Percentiles rank a stretch among this genome's conserved stretches.
phyloP scores from a whole-genome alignment of 2,797 vertebrate species.

The Cuculus canorus region DNA sequence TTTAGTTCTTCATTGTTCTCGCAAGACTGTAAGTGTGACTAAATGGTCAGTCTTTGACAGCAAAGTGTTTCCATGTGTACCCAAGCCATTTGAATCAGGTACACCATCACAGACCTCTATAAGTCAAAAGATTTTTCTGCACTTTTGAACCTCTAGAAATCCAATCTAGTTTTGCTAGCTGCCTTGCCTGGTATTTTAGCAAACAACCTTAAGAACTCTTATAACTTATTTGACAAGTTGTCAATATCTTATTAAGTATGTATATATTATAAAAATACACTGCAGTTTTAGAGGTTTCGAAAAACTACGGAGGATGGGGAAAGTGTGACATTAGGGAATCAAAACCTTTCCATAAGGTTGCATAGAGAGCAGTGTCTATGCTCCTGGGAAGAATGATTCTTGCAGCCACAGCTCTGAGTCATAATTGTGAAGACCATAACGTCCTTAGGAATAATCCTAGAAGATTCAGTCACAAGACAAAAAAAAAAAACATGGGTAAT shows the following conservation, averaged over 20 bases:
- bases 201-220: neutral
- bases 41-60: neutral
- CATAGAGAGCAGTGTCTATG: neutral
- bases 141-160: neutral
- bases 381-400: neutral
- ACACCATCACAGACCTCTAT: neutral
- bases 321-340: neutral
- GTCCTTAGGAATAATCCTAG: neutral
- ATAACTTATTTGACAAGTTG: neutral
- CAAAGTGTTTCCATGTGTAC: neutral
- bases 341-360: neutral
- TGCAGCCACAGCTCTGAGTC: neutral
- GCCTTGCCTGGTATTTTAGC: neutral
- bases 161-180: neutral
- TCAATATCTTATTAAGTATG: neutral
- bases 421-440: neutral
- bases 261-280: neutral
- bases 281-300: neutral
- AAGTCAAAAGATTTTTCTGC: neutral
- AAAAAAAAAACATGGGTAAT: neutral
- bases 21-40: neutral
- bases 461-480: neutral
- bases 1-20: neutral
- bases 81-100: neutral
- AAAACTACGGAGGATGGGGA: neutral